Evolutionary conservation across 2,888 invertebrate genomes (phyloP), one percentile per base, ranked within the genome.

Genomic region (Lithodes maja): DNA sequence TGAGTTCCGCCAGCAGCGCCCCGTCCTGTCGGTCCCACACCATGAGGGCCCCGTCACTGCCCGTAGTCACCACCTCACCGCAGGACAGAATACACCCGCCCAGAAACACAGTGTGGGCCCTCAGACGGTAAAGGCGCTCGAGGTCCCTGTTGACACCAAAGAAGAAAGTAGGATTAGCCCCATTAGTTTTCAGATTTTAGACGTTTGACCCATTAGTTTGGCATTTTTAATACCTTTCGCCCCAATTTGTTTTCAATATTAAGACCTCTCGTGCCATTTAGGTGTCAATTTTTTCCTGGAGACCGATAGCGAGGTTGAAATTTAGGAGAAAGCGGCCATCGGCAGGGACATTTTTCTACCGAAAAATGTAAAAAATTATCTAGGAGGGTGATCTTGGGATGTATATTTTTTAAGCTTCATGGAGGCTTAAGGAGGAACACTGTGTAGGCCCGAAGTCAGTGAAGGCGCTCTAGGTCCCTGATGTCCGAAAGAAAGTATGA

Each of bases 11-110:
- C 75, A 89, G 49, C 17, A 89, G 81, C 50, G 81, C 61, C 1
- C 88, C 88, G 61, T 89, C 88, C 1, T 77, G n/a, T 49, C 83
- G 54, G 17, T 89, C 88, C 88, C 88, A 89, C 33, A 89, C 88
- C 74, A 89, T 49, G n/a, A 89, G 55, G n/a, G 88, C 84, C 0
- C 88, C 88, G 15, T 89, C 88, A 17, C 88, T 89, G 9, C 88
- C 88, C 1, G 84, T 75, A 1, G 88, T 89, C n/a, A 75, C 88
- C 74, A 85, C 80, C 81, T 89, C 88, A 1, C 85, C 88, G n/a
- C 88, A 77, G n/a, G 54, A 61, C 75, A 89, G 53, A 2, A 89
- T 49, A 1, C 17, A 55, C 7, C 88, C 88, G n/a, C 85, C 88
- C n/a, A 89, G 81, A 80, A 89, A 89, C 74, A 89, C 88, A 0